phyloP scores from a whole-genome alignment of 2,113 vertebrate species.

The Dendrocopos noguchii region DNA sequence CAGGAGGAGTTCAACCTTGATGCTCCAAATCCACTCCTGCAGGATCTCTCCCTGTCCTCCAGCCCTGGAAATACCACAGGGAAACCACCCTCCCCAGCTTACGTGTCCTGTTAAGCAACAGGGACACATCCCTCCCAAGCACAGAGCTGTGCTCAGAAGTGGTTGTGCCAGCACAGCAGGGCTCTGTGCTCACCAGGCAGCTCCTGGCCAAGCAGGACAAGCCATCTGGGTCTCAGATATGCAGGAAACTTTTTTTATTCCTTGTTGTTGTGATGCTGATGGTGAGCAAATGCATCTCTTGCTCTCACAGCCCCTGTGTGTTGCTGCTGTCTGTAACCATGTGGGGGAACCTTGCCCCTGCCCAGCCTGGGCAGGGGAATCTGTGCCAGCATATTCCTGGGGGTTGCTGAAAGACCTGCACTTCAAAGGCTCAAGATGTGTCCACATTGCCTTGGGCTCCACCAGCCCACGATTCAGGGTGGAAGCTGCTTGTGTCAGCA shows the following conservation, averaged over 20 bases:
- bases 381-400: neutral
- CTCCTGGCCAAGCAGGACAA: neutral
- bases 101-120: slow-evolving; percentile 28
- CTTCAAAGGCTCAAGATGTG: slow-evolving; percentile 57
- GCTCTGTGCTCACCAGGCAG: rapidly evolving
- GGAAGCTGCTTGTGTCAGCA: slow-evolving; percentile 65
- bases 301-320: neutral
- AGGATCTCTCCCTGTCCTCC: neutral
- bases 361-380: neutral
- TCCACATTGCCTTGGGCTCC: slow-evolving; percentile 48
- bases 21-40: neutral
- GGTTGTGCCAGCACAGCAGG: neutral
- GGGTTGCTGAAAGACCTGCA: slow-evolving; percentile 38
- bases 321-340: neutral
- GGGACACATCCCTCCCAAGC: neutral
- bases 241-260: neutral
- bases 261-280: neutral
- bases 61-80: neutral
- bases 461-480: slow-evolving; percentile 2
- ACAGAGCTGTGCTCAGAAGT: rapidly evolving
- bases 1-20: neutral
- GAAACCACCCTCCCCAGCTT: neutral
- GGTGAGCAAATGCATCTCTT: neutral
- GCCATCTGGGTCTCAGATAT: neutral
- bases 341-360: neutral